Evolutionary conservation across 2,888 invertebrate genomes (phyloP).

Genomic region (Venustoraphidia nigricollis): DNA sequence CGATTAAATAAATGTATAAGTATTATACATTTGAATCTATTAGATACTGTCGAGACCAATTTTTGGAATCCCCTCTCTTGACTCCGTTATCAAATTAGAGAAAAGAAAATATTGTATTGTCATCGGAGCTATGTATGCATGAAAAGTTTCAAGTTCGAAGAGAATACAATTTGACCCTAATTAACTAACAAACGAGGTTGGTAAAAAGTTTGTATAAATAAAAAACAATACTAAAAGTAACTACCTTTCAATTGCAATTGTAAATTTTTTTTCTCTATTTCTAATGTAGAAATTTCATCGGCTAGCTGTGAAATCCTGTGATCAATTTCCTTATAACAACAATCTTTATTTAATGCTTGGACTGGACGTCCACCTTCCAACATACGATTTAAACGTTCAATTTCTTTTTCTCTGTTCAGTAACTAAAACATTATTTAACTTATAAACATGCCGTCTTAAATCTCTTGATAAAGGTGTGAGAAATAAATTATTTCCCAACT

Average conservation of each 20-base stretch:
- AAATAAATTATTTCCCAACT: no score
- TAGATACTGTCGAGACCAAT: no score
- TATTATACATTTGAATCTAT: no score
- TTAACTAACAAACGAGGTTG: background rate
- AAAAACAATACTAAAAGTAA: conserved; percentile 14
- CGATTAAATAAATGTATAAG: no score
- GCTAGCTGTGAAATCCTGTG: conserved; percentile 28
- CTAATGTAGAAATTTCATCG: conserved; percentile 40
- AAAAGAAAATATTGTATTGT: no score
- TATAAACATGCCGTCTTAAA: no score
- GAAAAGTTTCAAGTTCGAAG: background rate
- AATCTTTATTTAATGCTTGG: conserved; percentile 46
- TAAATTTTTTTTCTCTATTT: conserved; percentile 41
- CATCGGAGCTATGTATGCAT: background rate
- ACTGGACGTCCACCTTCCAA: conserved; percentile 56
- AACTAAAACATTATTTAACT: conserved; percentile 13
- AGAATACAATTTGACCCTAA: background rate
- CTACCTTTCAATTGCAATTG: conserved; percentile 37
- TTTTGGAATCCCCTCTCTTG: no score
- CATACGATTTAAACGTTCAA: conserved; percentile 47
- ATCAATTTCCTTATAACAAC: conserved; percentile 41
- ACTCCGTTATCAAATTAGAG: no score
- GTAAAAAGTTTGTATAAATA: background rate
- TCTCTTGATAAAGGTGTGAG: no score
- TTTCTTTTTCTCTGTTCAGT: conserved; percentile 48